A percentile compares a stretch with the other conserved stretches of the same genome.
Evolutionary conservation across 2,113 vertebrate genomes (phyloP).

Genomic region (Embiotoca jacksoni): DNA sequence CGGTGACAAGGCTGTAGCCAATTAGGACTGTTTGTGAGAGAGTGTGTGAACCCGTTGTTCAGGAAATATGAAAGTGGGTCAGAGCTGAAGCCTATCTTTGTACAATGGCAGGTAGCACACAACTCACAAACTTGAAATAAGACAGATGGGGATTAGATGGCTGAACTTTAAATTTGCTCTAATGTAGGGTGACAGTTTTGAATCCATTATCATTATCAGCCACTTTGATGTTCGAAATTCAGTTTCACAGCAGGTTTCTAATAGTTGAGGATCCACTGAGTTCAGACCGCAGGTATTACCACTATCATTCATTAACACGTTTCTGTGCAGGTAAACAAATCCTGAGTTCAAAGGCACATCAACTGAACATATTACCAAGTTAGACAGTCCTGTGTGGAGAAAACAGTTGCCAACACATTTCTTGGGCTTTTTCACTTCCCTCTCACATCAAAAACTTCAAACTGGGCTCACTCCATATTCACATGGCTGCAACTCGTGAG

Average conservation of each 20-base stretch:
- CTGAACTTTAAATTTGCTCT: conserved; percentile 57
- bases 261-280: conserved; percentile 46
- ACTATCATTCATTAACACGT: conserved; percentile 60
- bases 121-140: conserved; percentile 40
- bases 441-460: conserved; percentile 65
- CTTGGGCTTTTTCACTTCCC: conserved; percentile 29
- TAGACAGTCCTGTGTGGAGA: conserved; percentile 44
- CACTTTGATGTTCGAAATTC: conserved; percentile 69
- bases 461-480: conserved; percentile 35
- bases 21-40: conserved; percentile 74
- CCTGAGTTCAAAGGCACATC: conserved; percentile 69
- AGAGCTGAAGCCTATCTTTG: conserved; percentile 26
- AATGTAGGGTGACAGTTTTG: conserved; percentile 39
- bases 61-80: conserved; percentile 71
- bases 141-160: conserved; percentile 53
- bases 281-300: conserved; percentile 57
- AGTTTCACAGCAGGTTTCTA: conserved; percentile 51
- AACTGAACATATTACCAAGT: conserved; percentile 49
- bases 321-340: conserved; percentile 68
- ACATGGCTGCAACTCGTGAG: conserved; percentile 48
- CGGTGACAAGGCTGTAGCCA: conserved; percentile 72
- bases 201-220: conserved; percentile 56
- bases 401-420: conserved; percentile 44
- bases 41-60: conserved; percentile 52
- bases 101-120: conserved; percentile 45